phyloP scores from a whole-genome alignment of 35 echinoderm and acorn worm species.

The Ptychodera flava region DNA sequence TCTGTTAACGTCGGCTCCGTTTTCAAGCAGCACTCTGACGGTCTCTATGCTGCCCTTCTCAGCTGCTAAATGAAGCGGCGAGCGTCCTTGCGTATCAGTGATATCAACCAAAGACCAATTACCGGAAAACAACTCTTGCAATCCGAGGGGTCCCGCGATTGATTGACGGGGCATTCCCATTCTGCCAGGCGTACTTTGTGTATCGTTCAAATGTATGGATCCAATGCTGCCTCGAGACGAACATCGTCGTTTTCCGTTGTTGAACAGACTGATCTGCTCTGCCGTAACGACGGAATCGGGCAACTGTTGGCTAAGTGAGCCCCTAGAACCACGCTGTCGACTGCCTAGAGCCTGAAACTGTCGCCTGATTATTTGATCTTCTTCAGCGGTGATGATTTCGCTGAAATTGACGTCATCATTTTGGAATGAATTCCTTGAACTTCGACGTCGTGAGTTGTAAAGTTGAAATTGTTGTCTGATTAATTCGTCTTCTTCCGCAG shows the following conservation, averaged over 20 bases:
- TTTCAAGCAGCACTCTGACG: not conserved
- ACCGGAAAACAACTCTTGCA: not conserved
- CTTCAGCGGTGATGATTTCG: not conserved
- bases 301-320: no score
- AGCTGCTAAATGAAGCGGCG: not conserved
- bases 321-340: not conserved
- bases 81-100: not conserved
- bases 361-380: not conserved
- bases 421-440: no score
- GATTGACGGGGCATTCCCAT: no score
- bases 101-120: not conserved
- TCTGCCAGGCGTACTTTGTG: not conserved
- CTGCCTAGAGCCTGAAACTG: not conserved
- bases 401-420: not conserved
- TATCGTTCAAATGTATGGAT: not conserved
- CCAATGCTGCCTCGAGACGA: no score
- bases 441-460: not conserved
- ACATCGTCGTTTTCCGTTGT: no score
- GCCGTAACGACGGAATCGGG: no score
- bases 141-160: not conserved
- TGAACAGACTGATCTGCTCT: no score
- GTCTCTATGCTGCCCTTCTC: not conserved
- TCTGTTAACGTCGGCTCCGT: not conserved
- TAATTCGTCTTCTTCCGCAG: not conserved
- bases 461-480: not conserved